Conservation (phyloP, 2,888 invertebrate species). For the Xestia sexstrigata region DNA sequence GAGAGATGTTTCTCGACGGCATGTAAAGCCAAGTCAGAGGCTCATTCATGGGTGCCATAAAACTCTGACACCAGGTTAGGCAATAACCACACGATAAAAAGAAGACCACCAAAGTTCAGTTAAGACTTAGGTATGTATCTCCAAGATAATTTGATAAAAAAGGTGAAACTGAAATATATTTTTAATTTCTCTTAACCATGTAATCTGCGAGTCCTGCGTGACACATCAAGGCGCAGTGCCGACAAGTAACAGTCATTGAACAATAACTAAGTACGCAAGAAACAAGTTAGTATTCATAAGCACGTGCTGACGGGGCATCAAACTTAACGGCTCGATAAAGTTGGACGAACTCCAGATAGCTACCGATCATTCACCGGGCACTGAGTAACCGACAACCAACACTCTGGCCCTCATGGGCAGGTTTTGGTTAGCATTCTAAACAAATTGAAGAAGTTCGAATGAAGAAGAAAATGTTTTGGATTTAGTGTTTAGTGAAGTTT, state of each 20-base stretch:
- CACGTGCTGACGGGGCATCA: conserved; percentile 63
- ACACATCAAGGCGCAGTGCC: conserved; percentile 39
- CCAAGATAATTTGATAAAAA: background rate
- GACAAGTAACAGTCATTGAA: conserved; percentile 50
- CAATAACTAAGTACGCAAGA: conserved; percentile 58
- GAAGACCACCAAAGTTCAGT: no score
- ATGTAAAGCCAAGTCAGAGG: no score
- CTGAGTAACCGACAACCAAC: conserved; percentile 27
- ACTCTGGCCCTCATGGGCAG: background rate
- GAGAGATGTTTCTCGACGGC: no score
- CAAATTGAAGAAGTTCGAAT: background rate
- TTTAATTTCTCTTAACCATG: background rate
- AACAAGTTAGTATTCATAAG: conserved; percentile 64
- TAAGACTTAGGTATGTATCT: no score
- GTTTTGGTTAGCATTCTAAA: background rate
- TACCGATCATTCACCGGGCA: conserved; percentile 38
- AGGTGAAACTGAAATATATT: background rate
- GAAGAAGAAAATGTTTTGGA: background rate
- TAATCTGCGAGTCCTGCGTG: conserved; percentile 11
- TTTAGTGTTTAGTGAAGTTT: background rate
- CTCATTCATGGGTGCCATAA: no score
- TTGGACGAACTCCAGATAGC: conserved; percentile 51
- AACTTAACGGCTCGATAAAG: conserved; percentile 50
- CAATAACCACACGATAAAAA: no score
- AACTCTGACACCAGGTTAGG: no score